These are phyloP conservation scores for Aphrocallistes beatrix DNA, from an alignment of 37 sponge, comb jelly and placozoan genomes.

Conservation along the genomic window DNA sequence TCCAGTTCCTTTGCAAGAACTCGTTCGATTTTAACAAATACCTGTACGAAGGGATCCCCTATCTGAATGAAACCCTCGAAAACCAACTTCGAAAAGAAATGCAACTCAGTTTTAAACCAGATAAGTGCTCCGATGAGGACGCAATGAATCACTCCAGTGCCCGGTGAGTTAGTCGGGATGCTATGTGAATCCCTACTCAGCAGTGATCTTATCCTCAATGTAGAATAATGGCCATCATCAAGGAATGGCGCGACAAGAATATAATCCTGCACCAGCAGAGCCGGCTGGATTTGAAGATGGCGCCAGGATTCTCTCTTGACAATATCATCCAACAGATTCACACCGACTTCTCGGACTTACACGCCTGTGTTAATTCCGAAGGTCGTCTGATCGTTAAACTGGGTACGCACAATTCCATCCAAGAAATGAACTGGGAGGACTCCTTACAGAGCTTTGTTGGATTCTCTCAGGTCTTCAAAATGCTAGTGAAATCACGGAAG, in stretches of 20 bases:
- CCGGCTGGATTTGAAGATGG: background rate
- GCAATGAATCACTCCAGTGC: background rate
- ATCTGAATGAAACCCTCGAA: slow-evolving; percentile 22
- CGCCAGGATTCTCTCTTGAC: background rate
- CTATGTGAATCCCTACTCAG: background rate
- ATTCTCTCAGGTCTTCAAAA: slow-evolving; percentile 38
- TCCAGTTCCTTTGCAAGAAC: slow-evolving; percentile 40
- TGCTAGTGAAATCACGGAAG: slow-evolving; percentile 37
- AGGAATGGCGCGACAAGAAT: background rate
- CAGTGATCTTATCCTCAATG: background rate
- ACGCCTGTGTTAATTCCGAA: background rate
- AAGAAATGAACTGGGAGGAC: background rate
- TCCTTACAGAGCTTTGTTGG: slow-evolving; percentile 22
- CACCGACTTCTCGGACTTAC: background rate
- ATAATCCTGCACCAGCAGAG: background rate
- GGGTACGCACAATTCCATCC: background rate
- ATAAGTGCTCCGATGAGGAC: background rate
- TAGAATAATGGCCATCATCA: slow-evolving; percentile 9
- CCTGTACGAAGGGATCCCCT: slow-evolving; percentile 48
- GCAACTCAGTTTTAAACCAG: background rate
- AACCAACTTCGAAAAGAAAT: background rate
- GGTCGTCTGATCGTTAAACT: background rate
- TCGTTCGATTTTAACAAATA: slow-evolving; percentile 56
- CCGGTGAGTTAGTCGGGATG: background rate
- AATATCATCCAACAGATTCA: background rate